Conservation (phyloP, 2,113 vertebrate species). For the Acanthochromis polyacanthus region DNA sequence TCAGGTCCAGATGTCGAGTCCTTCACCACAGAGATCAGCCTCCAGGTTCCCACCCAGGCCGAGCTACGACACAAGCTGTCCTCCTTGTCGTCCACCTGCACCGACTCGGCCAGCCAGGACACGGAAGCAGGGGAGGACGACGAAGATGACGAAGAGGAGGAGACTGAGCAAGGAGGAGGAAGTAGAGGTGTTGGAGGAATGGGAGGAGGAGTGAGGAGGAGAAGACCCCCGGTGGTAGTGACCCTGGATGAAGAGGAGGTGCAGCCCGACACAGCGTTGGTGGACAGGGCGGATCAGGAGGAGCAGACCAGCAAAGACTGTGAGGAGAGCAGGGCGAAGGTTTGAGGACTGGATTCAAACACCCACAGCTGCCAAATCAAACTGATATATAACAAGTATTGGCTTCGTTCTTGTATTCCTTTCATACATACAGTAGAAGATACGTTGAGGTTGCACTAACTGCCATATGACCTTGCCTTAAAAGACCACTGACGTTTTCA, state of each 20-base stretch:
- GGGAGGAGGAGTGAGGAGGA: conserved; percentile 68
- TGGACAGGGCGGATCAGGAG: conserved; percentile 49
- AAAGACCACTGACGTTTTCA: conserved; percentile 32
- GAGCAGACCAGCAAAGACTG: conserved; percentile 66
- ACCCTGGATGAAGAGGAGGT: conserved; percentile 91
- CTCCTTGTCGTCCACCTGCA: conserved; percentile 86
- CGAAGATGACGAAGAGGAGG: conserved; percentile 72
- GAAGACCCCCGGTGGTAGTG: conserved; percentile 80
- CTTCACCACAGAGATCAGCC: conserved; percentile 86
- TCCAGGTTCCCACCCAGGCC: conserved; percentile 89
- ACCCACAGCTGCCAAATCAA: conserved; percentile 43
- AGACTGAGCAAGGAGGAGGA: conserved; percentile 73
- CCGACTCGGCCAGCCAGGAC: conserved; percentile 87
- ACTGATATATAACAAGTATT: conserved; percentile 29
- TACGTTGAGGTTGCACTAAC: conserved; percentile 57
- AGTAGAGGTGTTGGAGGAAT: conserved; percentile 33
- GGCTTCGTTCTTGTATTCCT: conserved; percentile 30
- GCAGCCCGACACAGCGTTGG: conserved; percentile 87
- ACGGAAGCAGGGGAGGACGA: conserved; percentile 85
- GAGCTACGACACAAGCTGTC: conserved; percentile 86
- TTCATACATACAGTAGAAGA: conserved; percentile 10
- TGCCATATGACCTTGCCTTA: conserved; percentile 70
- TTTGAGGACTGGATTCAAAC: conserved; percentile 62
- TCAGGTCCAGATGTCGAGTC: conserved; percentile 86
- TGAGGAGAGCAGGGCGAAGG: conserved; percentile 54